These are phyloP conservation scores for Tolypeutes matacus DNA, from an alignment of 2,797 vertebrate genomes.

Conservation along the genomic window DNA sequence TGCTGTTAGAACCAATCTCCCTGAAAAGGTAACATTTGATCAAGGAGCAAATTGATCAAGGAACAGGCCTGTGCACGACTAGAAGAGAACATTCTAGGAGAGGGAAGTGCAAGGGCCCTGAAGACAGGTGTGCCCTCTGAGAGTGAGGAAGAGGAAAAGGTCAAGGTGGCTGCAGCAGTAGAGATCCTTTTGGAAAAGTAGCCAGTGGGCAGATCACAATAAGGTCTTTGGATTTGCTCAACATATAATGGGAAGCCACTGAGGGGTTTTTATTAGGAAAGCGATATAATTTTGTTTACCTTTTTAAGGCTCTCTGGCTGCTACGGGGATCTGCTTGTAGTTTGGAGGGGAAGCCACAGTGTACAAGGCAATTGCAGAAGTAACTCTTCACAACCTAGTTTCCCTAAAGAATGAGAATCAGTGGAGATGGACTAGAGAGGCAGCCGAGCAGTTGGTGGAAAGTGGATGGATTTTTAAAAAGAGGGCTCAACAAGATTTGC, in stretches of 20 bases:
- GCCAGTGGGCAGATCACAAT: background rate
- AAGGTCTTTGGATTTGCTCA: background rate
- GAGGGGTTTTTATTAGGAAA: background rate
- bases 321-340: background rate
- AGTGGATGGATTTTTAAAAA: background rate
- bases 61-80: background rate
- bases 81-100: background rate
- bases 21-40: background rate
- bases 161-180: no score
- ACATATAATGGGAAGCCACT: background rate
- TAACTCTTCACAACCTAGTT: background rate
- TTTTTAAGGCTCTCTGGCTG: background rate
- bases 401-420: slow-evolving; percentile 3
- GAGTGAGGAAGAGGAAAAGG: background rate
- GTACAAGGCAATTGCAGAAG: background rate
- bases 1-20: background rate
- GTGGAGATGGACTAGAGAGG: background rate
- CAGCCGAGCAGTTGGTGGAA: background rate
- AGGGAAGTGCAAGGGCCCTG: background rate
- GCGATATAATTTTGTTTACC: background rate
- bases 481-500: background rate
- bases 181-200: background rate
- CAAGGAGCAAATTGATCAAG: background rate
- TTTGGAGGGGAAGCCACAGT: background rate
- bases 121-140: no score